Conservation (phyloP, 2,888 invertebrate species). For the Myathropa florea region DNA sequence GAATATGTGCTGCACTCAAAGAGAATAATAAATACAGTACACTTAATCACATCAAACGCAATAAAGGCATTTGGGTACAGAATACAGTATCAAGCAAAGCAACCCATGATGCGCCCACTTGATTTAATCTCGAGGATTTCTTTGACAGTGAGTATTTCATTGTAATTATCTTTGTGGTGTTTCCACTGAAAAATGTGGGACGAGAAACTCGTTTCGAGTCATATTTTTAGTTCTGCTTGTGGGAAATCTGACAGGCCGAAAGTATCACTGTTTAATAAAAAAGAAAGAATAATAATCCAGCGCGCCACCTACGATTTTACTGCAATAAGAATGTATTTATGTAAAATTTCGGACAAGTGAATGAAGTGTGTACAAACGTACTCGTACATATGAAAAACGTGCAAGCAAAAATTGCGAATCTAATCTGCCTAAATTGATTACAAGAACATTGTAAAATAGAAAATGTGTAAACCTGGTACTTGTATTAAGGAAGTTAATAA, state of each 20-base stretch:
- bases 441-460: too few species aligned
- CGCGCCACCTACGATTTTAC: slow-evolving; percentile 31
- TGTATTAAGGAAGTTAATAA: too few species aligned
- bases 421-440: too few species aligned
- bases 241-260: slow-evolving; percentile 5
- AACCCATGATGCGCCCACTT: slow-evolving; percentile 45
- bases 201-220: slow-evolving; percentile 48
- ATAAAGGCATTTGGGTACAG: slow-evolving; percentile 45
- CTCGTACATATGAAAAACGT: too few species aligned
- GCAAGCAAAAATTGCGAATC: too few species aligned
- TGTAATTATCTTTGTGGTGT: slow-evolving; percentile 49
- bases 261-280: background rate
- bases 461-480: too few species aligned
- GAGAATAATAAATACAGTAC: slow-evolving; percentile 41
- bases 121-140: slow-evolving; percentile 44
- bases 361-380: background rate
- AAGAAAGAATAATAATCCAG: slow-evolving; percentile 4
- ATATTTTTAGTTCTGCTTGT: slow-evolving; percentile 21
- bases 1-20: slow-evolving; percentile 17
- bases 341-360: background rate
- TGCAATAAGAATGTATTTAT: background rate
- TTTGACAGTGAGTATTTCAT: slow-evolving; percentile 51
- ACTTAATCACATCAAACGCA: slow-evolving; percentile 42
- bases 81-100: slow-evolving; percentile 33
- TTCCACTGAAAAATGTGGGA: slow-evolving; percentile 52